Base-by-base conservation (phyloP, 1,140 invertebrate genomes). In the Leptinotarsa lineolata region DNA sequence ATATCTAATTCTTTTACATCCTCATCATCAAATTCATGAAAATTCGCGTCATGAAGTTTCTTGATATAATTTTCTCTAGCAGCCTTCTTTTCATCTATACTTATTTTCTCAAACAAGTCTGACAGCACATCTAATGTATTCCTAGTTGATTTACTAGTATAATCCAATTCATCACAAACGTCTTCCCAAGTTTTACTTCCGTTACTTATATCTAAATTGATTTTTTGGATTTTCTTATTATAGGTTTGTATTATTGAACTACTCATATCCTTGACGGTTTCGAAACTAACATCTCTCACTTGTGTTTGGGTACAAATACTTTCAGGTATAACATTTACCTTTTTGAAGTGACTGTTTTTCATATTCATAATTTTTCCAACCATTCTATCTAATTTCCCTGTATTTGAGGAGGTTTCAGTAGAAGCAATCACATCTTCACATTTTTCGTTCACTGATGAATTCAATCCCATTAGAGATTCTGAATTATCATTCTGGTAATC, bases 11-110 rank as follows among this genome's bases (percentile, higher is more conserved):
- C 39, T 24, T 22, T 18, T 8, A n/a, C 21, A 24, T 65, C 63
- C 18, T 65, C 63, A 21, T 65, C 63, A 16, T 16, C 16, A 24
- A 65, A 65, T n/a, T 65, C 24, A 24, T 65, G 63, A 65, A 65
- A 16, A 24, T 15, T 16, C 4, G 48, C 48, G 6, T 54, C 48
- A 15, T n/a, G 48, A 18, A 54, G 4, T 65, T 24, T 65, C 13
- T 2, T 39, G 20, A 16, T 65, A 39, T 65, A 39, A n/a, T 65
- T 22, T 16, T 11, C 16, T 65, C 16, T 22, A n/a, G 20, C 22
- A 21, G 24, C 15, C 24, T 16, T 39, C 22, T 15, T 63, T 21
- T 65, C 63, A 0, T 65, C 24, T 22, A 65, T 22, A 6, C 16
- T 16, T 65, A 65, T 30, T 65, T 65, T 24, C n/a, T 65, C 39